Base-by-base conservation (phyloP, 2,888 invertebrate species). In the Dasypolia templi region DNA sequence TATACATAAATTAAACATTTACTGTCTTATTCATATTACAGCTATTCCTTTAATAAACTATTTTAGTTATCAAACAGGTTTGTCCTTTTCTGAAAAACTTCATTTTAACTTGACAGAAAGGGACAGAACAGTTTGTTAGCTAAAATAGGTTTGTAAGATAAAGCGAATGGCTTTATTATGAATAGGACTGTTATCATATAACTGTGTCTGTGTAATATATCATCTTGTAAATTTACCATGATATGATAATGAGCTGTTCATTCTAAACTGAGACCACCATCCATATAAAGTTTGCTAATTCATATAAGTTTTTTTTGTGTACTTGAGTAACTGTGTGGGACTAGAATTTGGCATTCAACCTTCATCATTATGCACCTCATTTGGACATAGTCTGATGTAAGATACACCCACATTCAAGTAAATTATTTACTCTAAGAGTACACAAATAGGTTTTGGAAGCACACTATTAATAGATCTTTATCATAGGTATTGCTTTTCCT, bases 331-430 rank as follows among this genome's bases (percentile, higher is more conserved):
- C 51, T 62, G 77, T 70, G 71, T 85, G 85, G 83, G 85, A 66
- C 9, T 66, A 55, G 22, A 56, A 72, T 76, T 72, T 73, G 68
- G 75, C 65, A 72, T 80, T 76, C 53, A 55, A 65, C 77, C 55
- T 67, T 77, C 66, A 76, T 77, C 74, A 81, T 69, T 71, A 67
- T 69, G 35, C 42, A 63, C 67, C 81, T 75, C 55, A 64, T 81
- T 81, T 83, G 75, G 76, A 2, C 58, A 72, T 77, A 55, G 61
- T 58, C 51, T 76, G 68, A 80, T 77, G 66, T 80, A 53, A 55
- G 67, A 70, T 76, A 78, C 87, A 72, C 86, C 86, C 67, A 87
- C 87, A 51, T 46, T 29, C 12, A 49, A 58, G 58, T 14, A n/a
- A 35, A 53, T 70, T 83, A 67, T 83, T 75, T 56, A 59, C 49